A percentile compares a stretch with the other conserved stretches of the same genome.
Evolutionary conservation across 2,113 vertebrate species (phyloP).

Genomic region (Larimichthys crocea): DNA sequence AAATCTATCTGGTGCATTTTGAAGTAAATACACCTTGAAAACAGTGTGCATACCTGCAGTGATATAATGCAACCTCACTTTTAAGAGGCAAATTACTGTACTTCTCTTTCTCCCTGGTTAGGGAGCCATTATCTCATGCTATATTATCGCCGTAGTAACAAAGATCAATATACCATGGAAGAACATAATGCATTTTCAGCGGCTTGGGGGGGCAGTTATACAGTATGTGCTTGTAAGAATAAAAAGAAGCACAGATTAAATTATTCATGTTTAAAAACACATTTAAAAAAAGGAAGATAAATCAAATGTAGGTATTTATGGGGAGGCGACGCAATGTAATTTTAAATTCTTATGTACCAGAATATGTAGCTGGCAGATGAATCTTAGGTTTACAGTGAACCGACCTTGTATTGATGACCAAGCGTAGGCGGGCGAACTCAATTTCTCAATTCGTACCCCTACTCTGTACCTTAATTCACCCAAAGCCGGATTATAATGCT

Average conservation of each 20-base stretch:
- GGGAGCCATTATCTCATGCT: conserved; percentile 16
- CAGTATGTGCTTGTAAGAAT: conserved; percentile 1
- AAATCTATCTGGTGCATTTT: neutral
- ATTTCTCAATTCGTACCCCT: conserved; percentile 14
- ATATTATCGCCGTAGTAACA: conserved; percentile 12
- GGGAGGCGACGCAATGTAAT: neutral
- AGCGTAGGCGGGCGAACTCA: neutral
- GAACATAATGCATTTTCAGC: conserved; percentile 45
- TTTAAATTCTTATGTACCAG: conserved; percentile 1
- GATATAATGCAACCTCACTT: neutral
- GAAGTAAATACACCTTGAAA: neutral
- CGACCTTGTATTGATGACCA: neutral
- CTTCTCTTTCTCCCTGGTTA: neutral
- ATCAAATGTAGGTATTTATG: neutral
- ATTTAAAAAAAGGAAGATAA: neutral
- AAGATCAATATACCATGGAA: conserved; percentile 29
- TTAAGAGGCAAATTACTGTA: neutral
- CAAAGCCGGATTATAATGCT: conserved; percentile 44
- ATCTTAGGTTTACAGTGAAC: neutral
- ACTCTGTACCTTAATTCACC: conserved; percentile 43
- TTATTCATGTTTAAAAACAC: conserved; percentile 5
- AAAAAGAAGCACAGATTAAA: conserved; percentile 14
- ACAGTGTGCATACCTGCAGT: neutral
- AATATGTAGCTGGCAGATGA: neutral
- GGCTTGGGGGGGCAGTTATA: neutral